These are phyloP conservation scores for Taurulus bubalis DNA, from an alignment of 2,113 vertebrate genomes.

Conservation along the genomic window DNA sequence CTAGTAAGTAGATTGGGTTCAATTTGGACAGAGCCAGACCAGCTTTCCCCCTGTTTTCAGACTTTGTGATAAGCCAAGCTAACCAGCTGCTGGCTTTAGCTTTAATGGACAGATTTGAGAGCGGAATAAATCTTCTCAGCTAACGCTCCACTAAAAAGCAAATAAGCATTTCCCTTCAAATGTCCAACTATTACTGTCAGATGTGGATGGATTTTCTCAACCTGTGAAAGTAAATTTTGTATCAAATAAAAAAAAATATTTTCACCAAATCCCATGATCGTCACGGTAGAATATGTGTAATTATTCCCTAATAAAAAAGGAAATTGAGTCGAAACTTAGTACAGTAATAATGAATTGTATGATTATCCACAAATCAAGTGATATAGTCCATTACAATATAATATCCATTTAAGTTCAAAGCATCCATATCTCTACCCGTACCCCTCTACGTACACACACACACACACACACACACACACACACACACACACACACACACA, in stretches of 20 bases:
- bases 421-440: not conserved
- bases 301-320: not conserved
- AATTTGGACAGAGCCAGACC: not conserved
- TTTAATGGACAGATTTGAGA: not conserved
- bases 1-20: not conserved
- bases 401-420: not conserved
- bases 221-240: not conserved
- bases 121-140: not conserved
- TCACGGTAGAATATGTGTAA: not conserved
- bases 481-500: too few relatives aligned
- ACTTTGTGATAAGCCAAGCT: not conserved
- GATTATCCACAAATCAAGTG: not conserved
- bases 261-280: not conserved
- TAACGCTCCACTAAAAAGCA: not conserved
- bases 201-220: not conserved
- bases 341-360: not conserved
- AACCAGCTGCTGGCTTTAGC: not conserved
- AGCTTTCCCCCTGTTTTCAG: not conserved
- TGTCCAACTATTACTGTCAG: not conserved
- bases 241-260: not conserved
- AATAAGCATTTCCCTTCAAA: not conserved
- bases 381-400: not conserved
- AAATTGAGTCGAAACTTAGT: slow-evolving; percentile 4
- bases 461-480: too few relatives aligned
- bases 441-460: not conserved